Evolutionary conservation across 2,797 vertebrate genomes (phyloP).

Genomic region (Dipus sagitta): DNA sequence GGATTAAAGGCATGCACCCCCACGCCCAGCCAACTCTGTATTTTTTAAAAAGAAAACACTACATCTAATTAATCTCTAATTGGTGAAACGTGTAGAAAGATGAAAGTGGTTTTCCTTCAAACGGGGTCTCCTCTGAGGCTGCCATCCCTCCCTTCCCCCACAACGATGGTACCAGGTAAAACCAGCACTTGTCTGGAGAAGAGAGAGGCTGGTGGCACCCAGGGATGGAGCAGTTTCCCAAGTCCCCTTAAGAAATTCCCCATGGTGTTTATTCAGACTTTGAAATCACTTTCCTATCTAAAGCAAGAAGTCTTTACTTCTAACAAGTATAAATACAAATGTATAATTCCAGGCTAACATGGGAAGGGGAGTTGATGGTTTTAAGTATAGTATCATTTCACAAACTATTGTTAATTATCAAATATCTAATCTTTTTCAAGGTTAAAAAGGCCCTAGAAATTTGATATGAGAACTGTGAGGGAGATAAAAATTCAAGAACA

Average conservation of each 20-base stretch:
- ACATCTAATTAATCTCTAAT: not conserved
- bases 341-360: not conserved
- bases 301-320: not conserved
- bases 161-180: not conserved
- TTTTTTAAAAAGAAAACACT: constrained; percentile 45
- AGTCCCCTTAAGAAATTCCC: too few relatives aligned
- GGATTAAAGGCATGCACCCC: too few relatives aligned
- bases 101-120: constrained; percentile 22
- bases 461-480: constrained; percentile 3
- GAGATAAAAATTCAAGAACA: constrained; percentile 28
- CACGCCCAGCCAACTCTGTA: too few relatives aligned
- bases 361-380: not conserved
- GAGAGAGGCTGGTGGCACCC: not conserved
- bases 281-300: not conserved
- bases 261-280: too few relatives aligned
- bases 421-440: not conserved
- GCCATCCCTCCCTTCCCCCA: not conserved
- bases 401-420: not conserved
- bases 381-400: constrained; percentile 27
- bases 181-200: not conserved
- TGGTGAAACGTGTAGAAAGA: not conserved
- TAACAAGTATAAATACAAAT: not conserved
- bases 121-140: not conserved
- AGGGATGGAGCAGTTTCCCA: not conserved
- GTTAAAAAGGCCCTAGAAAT: constrained; percentile 26